A percentile compares a stretch with the other conserved stretches of the same genome.
phyloP scores from a whole-genome alignment of 2,888 invertebrate species.

The Oxystoma pomonae region DNA sequence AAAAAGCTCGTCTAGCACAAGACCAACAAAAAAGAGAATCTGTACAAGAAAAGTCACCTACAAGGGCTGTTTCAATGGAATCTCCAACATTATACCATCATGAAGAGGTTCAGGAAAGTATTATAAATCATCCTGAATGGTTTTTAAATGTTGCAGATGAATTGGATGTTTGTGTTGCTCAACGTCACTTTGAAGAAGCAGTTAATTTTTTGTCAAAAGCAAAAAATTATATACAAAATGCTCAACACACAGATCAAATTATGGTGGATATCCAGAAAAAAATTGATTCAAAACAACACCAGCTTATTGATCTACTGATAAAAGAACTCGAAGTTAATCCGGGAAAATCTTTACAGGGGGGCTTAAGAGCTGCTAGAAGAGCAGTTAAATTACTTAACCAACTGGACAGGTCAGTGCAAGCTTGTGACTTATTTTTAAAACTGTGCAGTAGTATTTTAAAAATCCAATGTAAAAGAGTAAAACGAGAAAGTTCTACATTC shows the following conservation, averaged over 20 bases:
- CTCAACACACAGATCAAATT: conserved; percentile 44
- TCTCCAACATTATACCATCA: conserved; percentile 47
- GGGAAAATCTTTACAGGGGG: conserved; percentile 87
- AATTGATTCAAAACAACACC: conserved; percentile 66
- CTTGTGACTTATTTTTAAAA: conserved; percentile 77
- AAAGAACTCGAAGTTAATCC: conserved; percentile 87
- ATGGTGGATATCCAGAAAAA: conserved; percentile 51
- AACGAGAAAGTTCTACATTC: conserved; percentile 73
- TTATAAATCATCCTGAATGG: conserved; percentile 71
- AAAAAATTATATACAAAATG: conserved; percentile 52
- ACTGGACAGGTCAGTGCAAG: conserved; percentile 67
- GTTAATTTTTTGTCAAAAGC: conserved; percentile 73
- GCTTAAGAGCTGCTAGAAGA: conserved; percentile 77
- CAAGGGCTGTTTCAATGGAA: conserved; percentile 48
- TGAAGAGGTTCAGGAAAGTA: conserved; percentile 44
- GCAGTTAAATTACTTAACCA: conserved; percentile 82
- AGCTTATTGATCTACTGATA: conserved; percentile 80
- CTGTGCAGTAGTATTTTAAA: conserved; percentile 79
- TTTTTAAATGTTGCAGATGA: conserved; percentile 88
- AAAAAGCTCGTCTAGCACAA: conserved; percentile 70
- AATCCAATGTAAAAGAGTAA: conserved; percentile 75
- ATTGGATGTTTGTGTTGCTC: conserved; percentile 90
- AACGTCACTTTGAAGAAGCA: conserved; percentile 93
- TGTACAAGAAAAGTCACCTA: conserved; percentile 47
- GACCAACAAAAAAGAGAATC: conserved; percentile 52